Evolutionary conservation across 92 coral and sea anemone species (phyloP).

Genomic region (Umimayanthus kanabou): DNA sequence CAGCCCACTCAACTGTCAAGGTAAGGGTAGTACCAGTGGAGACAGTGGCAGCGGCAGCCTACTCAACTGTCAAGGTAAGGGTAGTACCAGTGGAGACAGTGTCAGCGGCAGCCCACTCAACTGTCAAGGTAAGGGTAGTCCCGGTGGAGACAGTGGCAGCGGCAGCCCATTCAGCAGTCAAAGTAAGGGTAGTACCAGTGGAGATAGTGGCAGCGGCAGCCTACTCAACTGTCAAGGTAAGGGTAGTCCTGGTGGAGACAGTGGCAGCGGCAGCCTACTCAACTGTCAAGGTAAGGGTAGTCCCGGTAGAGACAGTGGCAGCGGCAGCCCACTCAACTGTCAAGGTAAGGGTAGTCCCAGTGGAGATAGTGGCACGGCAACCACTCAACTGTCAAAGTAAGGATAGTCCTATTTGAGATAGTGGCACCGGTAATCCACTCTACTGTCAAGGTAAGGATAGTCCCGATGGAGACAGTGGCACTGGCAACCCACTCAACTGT

Average conservation of each 20-base stretch:
- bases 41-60: too few relatives aligned
- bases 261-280: too few relatives aligned
- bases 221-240: not conserved
- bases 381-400: not conserved
- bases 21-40: not conserved
- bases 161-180: not conserved
- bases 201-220: not conserved
- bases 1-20: too few relatives aligned
- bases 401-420: not conserved
- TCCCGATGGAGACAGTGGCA: not conserved
- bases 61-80: too few relatives aligned
- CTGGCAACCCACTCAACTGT: not conserved
- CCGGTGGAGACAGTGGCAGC: not conserved
- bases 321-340: not conserved
- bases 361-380: not conserved
- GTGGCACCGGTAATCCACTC: too few relatives aligned
- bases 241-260: not conserved
- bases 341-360: not conserved
- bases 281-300: not conserved
- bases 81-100: too few relatives aligned
- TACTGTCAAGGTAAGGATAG: not conserved
- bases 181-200: not conserved
- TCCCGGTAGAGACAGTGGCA: not conserved
- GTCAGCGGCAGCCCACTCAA: too few relatives aligned
- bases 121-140: not conserved